A percentile compares a stretch with the other conserved stretches of the same genome.
Conservation (phyloP, 2,113 vertebrate species). For the Sprattus sprattus region DNA sequence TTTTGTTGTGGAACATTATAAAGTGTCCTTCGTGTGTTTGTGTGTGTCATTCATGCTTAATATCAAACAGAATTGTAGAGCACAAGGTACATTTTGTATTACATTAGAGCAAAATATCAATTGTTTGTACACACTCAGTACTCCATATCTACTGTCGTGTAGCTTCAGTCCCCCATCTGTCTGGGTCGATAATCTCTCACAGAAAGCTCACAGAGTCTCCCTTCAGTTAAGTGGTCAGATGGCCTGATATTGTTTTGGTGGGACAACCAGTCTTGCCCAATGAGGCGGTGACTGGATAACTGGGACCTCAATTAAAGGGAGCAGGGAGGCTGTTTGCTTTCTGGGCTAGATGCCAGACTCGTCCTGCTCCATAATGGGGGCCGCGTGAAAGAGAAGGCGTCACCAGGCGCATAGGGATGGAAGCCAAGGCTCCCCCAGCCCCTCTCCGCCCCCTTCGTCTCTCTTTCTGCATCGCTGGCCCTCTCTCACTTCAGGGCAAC, state of each 20-base stretch:
- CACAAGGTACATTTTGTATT: not conserved
- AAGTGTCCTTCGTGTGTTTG: not conserved
- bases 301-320: slow-evolving; percentile 39
- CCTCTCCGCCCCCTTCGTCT: not conserved
- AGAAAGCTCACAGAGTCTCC: not conserved
- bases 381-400: not conserved
- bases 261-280: not conserved
- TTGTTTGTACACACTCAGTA: not conserved
- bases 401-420: slow-evolving; percentile 19
- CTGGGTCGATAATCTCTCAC: not conserved
- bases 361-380: slow-evolving; percentile 21
- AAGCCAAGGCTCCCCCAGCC: not conserved
- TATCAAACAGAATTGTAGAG: not conserved
- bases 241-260: slow-evolving; percentile 32
- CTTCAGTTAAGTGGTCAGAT: slow-evolving; percentile 3
- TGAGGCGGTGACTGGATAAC: slow-evolving; percentile 25
- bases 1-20: not conserved
- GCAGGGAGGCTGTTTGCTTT: slow-evolving; percentile 22
- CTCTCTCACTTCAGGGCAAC: not conserved
- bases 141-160: not conserved
- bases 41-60: not conserved
- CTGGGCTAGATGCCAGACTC: slow-evolving; percentile 37
- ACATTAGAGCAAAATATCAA: not conserved
- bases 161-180: not conserved
- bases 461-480: not conserved